A percentile compares a stretch with the other conserved stretches of the same genome.
Evolutionary conservation across 2,888 invertebrate genomes (phyloP).

Genomic region (Nasonovia ribisnigri): DNA sequence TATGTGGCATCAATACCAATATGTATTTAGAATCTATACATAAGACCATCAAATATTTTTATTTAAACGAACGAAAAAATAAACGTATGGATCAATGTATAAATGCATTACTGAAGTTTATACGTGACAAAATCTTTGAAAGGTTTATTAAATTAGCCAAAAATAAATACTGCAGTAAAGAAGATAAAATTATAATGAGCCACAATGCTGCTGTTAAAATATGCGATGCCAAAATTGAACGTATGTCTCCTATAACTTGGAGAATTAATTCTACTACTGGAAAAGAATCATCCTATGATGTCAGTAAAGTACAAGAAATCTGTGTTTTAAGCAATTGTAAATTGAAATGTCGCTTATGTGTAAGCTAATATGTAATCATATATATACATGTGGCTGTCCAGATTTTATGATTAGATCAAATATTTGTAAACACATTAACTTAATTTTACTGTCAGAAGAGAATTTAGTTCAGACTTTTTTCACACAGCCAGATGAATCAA

Average conservation of each 20-base stretch:
- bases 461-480: neutral
- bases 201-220: neutral
- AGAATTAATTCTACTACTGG: neutral
- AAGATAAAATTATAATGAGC: neutral
- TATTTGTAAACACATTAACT: conserved; percentile 51
- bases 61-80: conserved; percentile 66
- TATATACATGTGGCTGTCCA: conserved; percentile 37
- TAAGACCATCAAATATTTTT: conserved; percentile 67
- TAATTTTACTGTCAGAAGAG: neutral
- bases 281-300: neutral
- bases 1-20: conserved; percentile 67
- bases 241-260: neutral
- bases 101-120: conserved; percentile 65
- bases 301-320: conserved; percentile 22
- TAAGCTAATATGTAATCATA: conserved; percentile 42
- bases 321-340: conserved; percentile 4
- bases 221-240: neutral
- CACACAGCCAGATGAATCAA: neutral
- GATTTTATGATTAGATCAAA: conserved; percentile 34
- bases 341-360: conserved; percentile 24
- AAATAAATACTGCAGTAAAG: neutral
- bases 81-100: conserved; percentile 67
- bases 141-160: neutral
- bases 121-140: conserved; percentile 59
- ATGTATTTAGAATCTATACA: conserved; percentile 67